Evolutionary conservation across 2,888 invertebrate species (phyloP), one percentile per base, ranked within the genome.

Genomic region (Acanthosepion lycidas): DNA sequence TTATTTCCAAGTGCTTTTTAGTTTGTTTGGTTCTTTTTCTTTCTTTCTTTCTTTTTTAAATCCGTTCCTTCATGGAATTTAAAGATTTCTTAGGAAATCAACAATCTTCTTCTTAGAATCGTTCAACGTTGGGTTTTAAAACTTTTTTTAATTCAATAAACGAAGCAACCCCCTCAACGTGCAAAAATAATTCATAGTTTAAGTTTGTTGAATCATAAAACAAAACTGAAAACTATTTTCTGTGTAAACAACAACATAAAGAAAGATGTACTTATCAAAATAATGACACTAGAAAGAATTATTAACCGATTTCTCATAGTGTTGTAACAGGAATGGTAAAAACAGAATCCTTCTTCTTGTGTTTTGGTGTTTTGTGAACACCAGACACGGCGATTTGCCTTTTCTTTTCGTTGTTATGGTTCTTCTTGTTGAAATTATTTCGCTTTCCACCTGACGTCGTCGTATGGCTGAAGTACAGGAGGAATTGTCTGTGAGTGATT

Each of bases 391-490:
- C 78, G 59, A 6, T 23, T 59, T 59, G 20, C 1, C 59, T 20
- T 33, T n/a, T 28, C 1, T 33, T 78, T 23, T 78, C 15, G n/a
- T 78, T 78, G 78, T 78, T 78, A 12, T 78, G 78, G n/a, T n/a
- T 78, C 78, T 78, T 78, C n/a, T 78, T n/a, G 59, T 59, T 59
- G 59, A 59, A n/a, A 78, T 12, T 42, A 42, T 42, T 78, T 78
- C 78, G n/a, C 78, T 78, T 64, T n/a, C 78, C 78, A 78, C 78
- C 78, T 78, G 78, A 78, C 78, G n/a, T 78, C 78, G 78, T 78
- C 18, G 9, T 78, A n/a, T 78, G 78, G 78, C 78, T 78, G 78
- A 78, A 78, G 78, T 78, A n/a, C 78, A 78, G n/a, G 78, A 78
- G 23, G 78, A 78, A 78, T 78, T 78, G 78, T 78, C 78, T 78